Percentiles rank a stretch among this genome's conserved stretches.
Evolutionary conservation across 2,888 invertebrate genomes (phyloP).

Genomic region (Ligdia adustata): DNA sequence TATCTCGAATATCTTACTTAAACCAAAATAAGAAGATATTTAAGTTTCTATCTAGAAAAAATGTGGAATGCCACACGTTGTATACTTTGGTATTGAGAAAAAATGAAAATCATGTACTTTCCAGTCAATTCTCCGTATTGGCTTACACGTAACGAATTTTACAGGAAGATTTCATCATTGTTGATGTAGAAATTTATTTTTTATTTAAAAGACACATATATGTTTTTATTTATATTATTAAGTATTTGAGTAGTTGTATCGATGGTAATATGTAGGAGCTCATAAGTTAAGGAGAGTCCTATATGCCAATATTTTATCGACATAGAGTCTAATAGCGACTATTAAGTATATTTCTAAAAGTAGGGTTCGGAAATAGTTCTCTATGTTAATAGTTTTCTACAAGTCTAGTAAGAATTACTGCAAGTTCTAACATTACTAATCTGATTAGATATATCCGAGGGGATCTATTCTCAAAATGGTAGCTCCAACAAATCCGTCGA

Average conservation of each 20-base stretch:
- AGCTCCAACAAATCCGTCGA: slow-evolving; percentile 17
- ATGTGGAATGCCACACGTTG: slow-evolving; percentile 23
- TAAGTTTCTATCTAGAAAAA: slow-evolving; percentile 27
- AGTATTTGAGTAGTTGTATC: no score
- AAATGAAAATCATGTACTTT: slow-evolving; percentile 20
- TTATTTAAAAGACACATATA: no score
- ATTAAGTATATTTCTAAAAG: no score
- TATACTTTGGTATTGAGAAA: slow-evolving; percentile 23
- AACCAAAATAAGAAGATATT: slow-evolving; percentile 30
- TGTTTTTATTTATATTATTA: no score
- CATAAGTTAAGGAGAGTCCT: no score
- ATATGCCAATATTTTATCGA: no score
- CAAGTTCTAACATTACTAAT: slow-evolving; percentile 4
- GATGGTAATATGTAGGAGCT: no score
- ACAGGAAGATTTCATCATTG: background rate
- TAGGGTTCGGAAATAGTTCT: no score
- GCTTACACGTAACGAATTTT: slow-evolving; percentile 3
- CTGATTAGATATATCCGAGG: slow-evolving; percentile 33
- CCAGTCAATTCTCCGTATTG: slow-evolving; percentile 1
- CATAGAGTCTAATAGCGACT: no score
- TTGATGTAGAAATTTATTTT: no score
- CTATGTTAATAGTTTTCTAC: no score
- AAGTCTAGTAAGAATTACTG: no score
- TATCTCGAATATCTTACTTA: slow-evolving; percentile 44
- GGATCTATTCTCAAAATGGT: slow-evolving; percentile 40